Percentiles rank a stretch among this genome's conserved stretches.
Evolutionary conservation across 2,113 vertebrate genomes (phyloP).

Genomic region (Dromaius novaehollandiae): DNA sequence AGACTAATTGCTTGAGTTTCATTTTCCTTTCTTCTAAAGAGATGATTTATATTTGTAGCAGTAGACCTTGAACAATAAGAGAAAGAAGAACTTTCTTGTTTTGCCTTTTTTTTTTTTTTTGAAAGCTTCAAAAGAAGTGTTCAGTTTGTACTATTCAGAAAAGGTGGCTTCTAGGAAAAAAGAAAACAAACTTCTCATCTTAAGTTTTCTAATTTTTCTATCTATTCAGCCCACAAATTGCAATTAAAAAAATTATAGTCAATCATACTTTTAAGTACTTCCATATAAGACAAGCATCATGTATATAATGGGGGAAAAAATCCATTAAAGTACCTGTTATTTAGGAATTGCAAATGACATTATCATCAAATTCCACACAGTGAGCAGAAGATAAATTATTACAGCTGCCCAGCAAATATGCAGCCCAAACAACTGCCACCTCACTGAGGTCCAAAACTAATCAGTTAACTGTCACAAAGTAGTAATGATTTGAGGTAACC

Average conservation of each 20-base stretch:
- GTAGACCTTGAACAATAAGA: background rate
- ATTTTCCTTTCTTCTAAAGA: slow-evolving; percentile 22
- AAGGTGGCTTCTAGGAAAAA: background rate
- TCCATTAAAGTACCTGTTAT: background rate
- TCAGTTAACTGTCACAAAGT: background rate
- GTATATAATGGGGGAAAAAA: background rate
- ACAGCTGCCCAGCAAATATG: background rate
- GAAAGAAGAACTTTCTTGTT: background rate
- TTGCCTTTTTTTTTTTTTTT: background rate
- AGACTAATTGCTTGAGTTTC: slow-evolving; percentile 35
- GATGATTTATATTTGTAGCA: background rate
- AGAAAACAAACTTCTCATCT: no score
- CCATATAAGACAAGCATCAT: background rate
- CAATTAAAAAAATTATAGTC: background rate
- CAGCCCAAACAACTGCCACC: background rate
- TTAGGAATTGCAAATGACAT: background rate
- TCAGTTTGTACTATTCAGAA: background rate
- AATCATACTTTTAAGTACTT: background rate
- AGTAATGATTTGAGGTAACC: background rate
- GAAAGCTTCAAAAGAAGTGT: background rate
- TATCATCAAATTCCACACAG: background rate
- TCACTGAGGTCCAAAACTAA: background rate
- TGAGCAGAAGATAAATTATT: background rate
- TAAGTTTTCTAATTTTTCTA: background rate
- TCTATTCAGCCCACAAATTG: background rate